Percentiles rank a stretch among this genome's conserved stretches.
Evolutionary conservation across 2,113 vertebrate species (phyloP).

Genomic region (Dicerorhinus sumatrensis): DNA sequence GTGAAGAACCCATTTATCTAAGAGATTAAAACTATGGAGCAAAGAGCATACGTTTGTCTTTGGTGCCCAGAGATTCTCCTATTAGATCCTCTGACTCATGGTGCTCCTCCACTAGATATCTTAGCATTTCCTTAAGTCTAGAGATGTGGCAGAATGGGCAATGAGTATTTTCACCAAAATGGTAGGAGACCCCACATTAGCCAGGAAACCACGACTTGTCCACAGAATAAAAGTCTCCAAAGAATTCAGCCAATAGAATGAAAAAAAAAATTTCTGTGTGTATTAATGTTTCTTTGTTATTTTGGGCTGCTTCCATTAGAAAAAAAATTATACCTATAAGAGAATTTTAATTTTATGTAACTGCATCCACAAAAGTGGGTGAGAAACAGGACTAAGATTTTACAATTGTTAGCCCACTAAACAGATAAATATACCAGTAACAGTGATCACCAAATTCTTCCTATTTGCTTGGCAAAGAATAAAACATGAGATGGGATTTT

Average conservation of each 20-base stretch:
- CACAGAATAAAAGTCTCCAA: slow-evolving; percentile 1
- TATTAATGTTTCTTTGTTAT: neutral
- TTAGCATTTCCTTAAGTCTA: neutral
- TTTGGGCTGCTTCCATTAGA: neutral
- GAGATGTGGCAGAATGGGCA: neutral
- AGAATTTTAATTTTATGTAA: slow-evolving; percentile 14
- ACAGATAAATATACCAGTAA: slow-evolving; percentile 18
- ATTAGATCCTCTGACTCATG: neutral
- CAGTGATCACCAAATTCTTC: slow-evolving; percentile 9
- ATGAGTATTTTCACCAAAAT: neutral
- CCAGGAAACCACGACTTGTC: neutral
- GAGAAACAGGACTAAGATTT: slow-evolving; percentile 1
- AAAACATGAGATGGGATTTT: neutral
- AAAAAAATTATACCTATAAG: neutral
- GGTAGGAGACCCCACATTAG: neutral
- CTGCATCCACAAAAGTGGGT: neutral
- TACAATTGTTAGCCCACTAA: neutral
- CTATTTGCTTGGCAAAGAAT: slow-evolving; percentile 14
- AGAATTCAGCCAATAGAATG: neutral
- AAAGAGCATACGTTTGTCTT: neutral
- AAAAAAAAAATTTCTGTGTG: neutral
- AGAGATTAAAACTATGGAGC: neutral
- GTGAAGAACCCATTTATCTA: neutral
- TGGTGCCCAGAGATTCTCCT: neutral
- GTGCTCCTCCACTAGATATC: neutral